Base-by-base conservation (phyloP, 2,113 vertebrate species). In the Aphyosemion australe region DNA sequence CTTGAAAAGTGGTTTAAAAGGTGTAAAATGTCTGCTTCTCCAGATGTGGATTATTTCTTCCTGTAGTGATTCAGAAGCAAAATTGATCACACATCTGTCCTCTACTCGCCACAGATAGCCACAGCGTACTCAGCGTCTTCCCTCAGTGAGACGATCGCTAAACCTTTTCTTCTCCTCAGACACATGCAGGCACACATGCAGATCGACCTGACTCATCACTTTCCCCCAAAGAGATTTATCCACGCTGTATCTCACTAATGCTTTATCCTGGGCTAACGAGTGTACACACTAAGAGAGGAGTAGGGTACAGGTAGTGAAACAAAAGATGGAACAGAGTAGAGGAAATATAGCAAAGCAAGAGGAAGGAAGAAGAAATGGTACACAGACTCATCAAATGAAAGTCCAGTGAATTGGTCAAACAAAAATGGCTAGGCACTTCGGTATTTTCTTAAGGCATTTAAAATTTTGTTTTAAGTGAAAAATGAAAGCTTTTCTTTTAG, bases 161-260 rank as follows among this genome's bases (percentile, higher is more conserved):
- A 77, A 78, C 54, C 61, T 66, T 65, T 45, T 69, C 65, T 59
- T 51, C 54, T 58, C 41, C 56, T 21, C 45, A 69, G 50, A 65
- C 74, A 78, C 72, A 62, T 57, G 56, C 62, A 69, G 39, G 50
- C 73, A 31, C 64, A 78, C 62, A 72, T 76, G 63, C 59, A 60
- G 90, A 93, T 93, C 89, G 81, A 46, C 87, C 91, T 94, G 92
- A 94, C 91, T 94, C 72, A 88, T 90, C 93, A 91, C 59, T 85
- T 93, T 91, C 77, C 73, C 21, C 56, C 86, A 89, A 84, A 69
- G 89, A 84, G 88, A 82, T 81, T 91, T 91, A 91, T 86, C 84
- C 80, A 49, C 62, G 60, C 46, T 67, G 66, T 62, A 80, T 80
- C 84, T 75, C 82, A 64, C 77, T 90, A 91, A 92, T 78, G 80